phyloP scores from a whole-genome alignment of 30 jellyfish, hydroid and myxozoan species.

The Chrysaora quinquecirrha region DNA sequence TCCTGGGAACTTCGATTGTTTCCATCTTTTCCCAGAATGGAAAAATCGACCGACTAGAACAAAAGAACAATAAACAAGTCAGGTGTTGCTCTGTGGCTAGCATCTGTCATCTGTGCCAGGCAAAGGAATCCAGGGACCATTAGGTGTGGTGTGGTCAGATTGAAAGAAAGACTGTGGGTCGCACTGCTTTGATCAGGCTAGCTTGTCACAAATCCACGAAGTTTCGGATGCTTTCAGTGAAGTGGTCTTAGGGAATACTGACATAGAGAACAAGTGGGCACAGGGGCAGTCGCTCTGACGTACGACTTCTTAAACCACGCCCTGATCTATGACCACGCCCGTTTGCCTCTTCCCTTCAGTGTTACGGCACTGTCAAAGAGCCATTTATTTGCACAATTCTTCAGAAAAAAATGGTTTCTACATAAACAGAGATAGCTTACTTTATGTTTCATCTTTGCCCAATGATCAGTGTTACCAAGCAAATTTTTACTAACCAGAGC shows the following conservation, averaged over 20 bases:
- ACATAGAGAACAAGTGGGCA: no score
- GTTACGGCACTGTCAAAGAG: no score
- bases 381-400: no score
- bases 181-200: background rate
- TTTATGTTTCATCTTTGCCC: constrained; percentile 88
- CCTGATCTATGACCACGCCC: no score
- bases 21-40: constrained; percentile 28
- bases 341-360: no score
- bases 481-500: constrained; percentile 35
- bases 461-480: constrained; percentile 77
- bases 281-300: no score
- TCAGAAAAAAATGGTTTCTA: no score
- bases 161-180: background rate
- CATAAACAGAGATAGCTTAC: background rate
- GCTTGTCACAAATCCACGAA: no score
- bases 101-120: background rate
- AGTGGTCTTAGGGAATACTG: no score
- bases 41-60: constrained; percentile 39
- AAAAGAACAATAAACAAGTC: background rate
- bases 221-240: no score
- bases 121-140: background rate
- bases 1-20: constrained; percentile 37
- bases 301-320: no score
- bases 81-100: background rate
- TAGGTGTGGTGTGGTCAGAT: no score